These are phyloP conservation scores for Mustela erminea DNA, from an alignment of 2,797 vertebrate species.

Conservation along the genomic window DNA sequence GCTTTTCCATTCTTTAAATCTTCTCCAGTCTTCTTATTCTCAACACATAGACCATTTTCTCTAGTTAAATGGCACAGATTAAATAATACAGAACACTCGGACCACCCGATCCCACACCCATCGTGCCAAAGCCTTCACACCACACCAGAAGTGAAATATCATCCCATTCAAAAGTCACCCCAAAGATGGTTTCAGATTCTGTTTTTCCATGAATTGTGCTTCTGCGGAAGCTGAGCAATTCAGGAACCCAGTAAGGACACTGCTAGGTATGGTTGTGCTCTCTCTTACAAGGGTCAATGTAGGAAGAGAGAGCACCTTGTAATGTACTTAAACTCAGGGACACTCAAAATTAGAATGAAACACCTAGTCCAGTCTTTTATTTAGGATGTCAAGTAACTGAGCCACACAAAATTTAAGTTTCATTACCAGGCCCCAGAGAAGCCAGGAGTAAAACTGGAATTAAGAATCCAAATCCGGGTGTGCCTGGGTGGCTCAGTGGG, in stretches of 20 bases:
- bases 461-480: neutral
- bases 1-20: neutral
- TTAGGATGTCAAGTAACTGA: neutral
- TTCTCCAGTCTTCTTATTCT: neutral
- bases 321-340: neutral
- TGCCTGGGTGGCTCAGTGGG: too few species aligned
- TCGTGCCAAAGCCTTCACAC: neutral
- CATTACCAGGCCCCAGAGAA: neutral
- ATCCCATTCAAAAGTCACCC: neutral
- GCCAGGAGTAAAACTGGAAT: neutral
- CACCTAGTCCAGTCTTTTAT: neutral
- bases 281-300: neutral
- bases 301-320: neutral
- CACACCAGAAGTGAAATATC: neutral
- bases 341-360: neutral
- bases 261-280: neutral
- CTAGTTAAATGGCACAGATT: neutral
- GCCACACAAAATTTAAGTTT: neutral
- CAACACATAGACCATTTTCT: neutral
- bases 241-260: neutral
- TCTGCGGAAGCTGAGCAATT: neutral
- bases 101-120: neutral
- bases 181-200: conserved; percentile 5
- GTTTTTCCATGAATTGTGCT: neutral
- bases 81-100: neutral